A percentile compares a stretch with the other conserved stretches of the same genome.
Evolutionary conservation across 2,113 vertebrate genomes (phyloP).

Genomic region (Toxotes jaculatrix): DNA sequence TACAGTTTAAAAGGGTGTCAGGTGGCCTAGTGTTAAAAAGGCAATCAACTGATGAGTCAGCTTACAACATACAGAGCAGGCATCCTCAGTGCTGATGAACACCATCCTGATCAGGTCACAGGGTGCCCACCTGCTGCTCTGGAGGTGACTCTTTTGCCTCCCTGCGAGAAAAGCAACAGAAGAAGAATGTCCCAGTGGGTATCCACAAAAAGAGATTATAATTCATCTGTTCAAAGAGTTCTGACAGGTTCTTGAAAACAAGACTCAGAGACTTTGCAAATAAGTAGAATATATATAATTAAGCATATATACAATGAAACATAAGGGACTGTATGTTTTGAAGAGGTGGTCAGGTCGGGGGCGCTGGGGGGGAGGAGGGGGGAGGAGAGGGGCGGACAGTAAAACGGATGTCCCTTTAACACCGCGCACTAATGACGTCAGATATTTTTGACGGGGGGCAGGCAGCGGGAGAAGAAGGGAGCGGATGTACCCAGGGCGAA

Average conservation of each 20-base stretch:
- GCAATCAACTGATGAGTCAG: conserved; percentile 2
- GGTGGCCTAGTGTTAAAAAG: conserved; percentile 29
- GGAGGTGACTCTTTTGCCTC: neutral
- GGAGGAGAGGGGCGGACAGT: neutral
- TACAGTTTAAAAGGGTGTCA: conserved; percentile 46
- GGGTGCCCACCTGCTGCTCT: conserved; percentile 21
- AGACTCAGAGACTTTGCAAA: no score
- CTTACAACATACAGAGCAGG: neutral
- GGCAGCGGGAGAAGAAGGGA: conserved; percentile 58
- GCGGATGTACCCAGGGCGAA: conserved; percentile 51
- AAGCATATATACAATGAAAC: neutral
- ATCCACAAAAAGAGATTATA: no score
- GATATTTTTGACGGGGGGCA: conserved; percentile 57
- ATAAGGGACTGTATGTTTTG: neutral
- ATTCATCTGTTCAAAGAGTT: no score
- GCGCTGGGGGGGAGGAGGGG: neutral
- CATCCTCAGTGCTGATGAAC: neutral
- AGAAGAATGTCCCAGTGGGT: neutral
- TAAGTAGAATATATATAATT: no score
- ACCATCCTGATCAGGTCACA: conserved; percentile 29
- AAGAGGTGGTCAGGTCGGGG: neutral
- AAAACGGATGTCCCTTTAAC: conserved; percentile 77
- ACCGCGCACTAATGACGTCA: conserved; percentile 78
- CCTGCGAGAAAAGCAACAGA: neutral
- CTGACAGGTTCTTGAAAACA: no score